phyloP scores from a whole-genome alignment of 2,888 invertebrate species.

The Scaptomyza caliginosa region DNA sequence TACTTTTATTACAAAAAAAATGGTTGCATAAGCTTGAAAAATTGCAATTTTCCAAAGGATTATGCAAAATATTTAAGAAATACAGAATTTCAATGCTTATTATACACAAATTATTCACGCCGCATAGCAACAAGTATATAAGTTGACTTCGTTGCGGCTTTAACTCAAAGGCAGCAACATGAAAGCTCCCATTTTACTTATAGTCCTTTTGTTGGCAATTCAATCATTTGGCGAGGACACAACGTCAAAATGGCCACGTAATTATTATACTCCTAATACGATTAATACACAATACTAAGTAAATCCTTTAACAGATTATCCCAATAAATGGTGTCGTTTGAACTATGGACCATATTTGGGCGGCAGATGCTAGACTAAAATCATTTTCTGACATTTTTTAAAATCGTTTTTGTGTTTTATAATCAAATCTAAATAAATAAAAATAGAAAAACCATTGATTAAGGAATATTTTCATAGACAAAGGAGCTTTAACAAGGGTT shows the following conservation, averaged over 20 bases:
- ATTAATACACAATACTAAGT: too few species aligned
- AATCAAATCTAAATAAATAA: too few species aligned
- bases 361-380: constrained; percentile 3
- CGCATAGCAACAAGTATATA: neutral
- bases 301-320: too few species aligned
- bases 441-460: too few species aligned
- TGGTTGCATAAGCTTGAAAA: neutral
- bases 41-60: neutral
- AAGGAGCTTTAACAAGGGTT: neutral
- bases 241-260: neutral
- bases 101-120: neutral
- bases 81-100: neutral
- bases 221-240: neutral
- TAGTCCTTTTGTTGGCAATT: neutral
- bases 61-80: neutral
- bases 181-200: neutral
- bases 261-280: too few species aligned
- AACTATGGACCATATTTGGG: constrained; percentile 11
- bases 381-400: too few species aligned
- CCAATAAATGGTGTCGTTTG: constrained; percentile 18
- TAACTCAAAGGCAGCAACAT: neutral
- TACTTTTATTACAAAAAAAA: neutral
- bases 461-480: constrained; percentile 8
- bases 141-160: neutral
- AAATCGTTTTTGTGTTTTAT: too few species aligned